Evolutionary conservation across 2,888 invertebrate species (phyloP).

Genomic region (Caenorhabditis angaria): DNA sequence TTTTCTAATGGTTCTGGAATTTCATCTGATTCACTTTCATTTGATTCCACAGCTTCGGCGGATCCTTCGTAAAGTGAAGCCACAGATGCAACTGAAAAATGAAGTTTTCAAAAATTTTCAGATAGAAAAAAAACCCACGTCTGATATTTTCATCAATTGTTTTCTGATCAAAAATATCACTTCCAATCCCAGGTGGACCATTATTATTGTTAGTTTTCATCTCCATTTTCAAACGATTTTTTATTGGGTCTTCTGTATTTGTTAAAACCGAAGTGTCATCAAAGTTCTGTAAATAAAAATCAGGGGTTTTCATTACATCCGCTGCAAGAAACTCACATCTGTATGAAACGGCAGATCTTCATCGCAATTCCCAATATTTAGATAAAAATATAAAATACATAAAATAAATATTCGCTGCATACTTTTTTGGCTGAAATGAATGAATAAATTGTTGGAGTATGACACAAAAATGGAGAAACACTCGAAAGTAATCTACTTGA

Average conservation of each 20-base stretch:
- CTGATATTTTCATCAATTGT: constrained; percentile 24
- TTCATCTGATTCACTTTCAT: constrained; percentile 12
- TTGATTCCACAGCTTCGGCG: constrained; percentile 21
- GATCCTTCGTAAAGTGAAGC: constrained; percentile 25
- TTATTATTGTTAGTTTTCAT: constrained; percentile 23
- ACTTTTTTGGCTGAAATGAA: neutral
- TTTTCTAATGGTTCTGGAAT: constrained; percentile 6
- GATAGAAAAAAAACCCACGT: constrained; percentile 11
- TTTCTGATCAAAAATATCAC: constrained; percentile 24
- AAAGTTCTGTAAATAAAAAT: neutral
- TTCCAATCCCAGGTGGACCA: constrained; percentile 31
- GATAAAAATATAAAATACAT: neutral
- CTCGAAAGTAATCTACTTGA: neutral
- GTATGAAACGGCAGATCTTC: neutral
- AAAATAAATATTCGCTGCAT: neutral
- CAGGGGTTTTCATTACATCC: no score
- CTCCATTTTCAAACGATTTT: constrained; percentile 26
- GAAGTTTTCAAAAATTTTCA: neutral
- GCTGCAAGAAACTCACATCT: constrained; percentile 3
- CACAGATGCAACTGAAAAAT: constrained; percentile 15
- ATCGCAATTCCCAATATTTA: neutral
- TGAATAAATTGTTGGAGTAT: neutral
- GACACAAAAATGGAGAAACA: neutral
- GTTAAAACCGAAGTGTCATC: neutral
- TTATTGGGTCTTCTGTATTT: constrained; percentile 15